phyloP scores from a whole-genome alignment of 2,797 vertebrate genomes.

The Falco novaeseelandiae region DNA sequence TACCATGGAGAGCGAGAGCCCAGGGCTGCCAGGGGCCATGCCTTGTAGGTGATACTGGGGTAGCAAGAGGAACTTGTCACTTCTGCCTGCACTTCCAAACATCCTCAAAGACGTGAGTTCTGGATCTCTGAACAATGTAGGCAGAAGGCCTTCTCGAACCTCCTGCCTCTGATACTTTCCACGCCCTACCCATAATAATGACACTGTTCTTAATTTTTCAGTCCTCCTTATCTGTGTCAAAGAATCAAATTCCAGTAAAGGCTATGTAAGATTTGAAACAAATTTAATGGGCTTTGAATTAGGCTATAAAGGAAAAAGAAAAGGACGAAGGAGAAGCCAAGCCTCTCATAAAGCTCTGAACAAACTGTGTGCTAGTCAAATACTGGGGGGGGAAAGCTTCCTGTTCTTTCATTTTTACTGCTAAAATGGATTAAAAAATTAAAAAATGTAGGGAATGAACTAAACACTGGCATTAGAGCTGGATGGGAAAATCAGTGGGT shows the following conservation, averaged over 20 bases:
- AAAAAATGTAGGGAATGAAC: neutral
- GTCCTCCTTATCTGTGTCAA: neutral
- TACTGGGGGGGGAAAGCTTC: neutral
- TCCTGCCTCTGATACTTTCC: neutral
- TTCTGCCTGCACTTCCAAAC: neutral
- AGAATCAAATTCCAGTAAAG: neutral
- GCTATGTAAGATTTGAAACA: neutral
- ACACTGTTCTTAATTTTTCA: neutral
- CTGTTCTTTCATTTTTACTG: neutral
- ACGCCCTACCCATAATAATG: neutral
- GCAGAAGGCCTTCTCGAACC: neutral
- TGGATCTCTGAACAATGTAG: neutral
- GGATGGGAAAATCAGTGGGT: neutral
- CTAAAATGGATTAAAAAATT: conserved; percentile 20
- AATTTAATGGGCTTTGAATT: neutral
- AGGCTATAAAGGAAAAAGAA: neutral
- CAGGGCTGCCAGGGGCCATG: neutral
- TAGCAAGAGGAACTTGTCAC: neutral
- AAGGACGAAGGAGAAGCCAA: neutral
- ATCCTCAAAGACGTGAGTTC: neutral
- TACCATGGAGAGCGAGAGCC: neutral
- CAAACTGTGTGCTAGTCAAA: neutral
- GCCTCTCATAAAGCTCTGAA: neutral
- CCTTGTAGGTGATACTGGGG: neutral
- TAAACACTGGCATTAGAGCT: conserved; percentile 14